A percentile compares a stretch with the other conserved stretches of the same genome.
These are phyloP conservation scores for Siphlonurus alternatus DNA, from an alignment of 2,888 invertebrate genomes.

Conservation along the genomic window DNA sequence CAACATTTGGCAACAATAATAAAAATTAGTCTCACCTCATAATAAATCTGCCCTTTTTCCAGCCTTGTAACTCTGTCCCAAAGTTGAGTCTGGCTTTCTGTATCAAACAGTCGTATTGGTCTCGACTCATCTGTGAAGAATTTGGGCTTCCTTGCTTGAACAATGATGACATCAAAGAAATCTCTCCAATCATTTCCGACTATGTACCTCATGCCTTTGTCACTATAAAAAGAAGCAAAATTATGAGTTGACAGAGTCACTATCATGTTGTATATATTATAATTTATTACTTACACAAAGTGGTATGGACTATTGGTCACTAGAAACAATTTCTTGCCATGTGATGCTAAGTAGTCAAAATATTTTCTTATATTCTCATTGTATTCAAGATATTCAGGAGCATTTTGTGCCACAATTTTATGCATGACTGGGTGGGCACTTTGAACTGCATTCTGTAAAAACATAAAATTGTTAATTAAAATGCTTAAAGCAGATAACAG, in stretches of 20 bases:
- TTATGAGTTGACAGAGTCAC: no score
- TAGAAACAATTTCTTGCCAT: conserved; percentile 77
- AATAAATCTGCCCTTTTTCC: conserved; percentile 79
- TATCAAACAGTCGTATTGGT: conserved; percentile 78
- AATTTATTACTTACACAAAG: conserved; percentile 60
- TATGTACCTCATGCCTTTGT: conserved; percentile 80
- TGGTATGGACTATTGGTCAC: conserved; percentile 94
- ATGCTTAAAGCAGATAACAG: background rate
- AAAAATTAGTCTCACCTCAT: conserved; percentile 76
- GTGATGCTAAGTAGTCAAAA: conserved; percentile 52
- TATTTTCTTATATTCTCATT: conserved; percentile 55
- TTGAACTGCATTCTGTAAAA: conserved; percentile 63
- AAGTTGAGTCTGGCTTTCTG: conserved; percentile 57
- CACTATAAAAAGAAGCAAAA: conserved; percentile 34
- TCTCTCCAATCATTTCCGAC: conserved; percentile 79
- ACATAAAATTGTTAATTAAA: conserved; percentile 2
- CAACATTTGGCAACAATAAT: no score
- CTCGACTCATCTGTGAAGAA: conserved; percentile 89
- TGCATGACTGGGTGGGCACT: conserved; percentile 83
- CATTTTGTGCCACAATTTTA: conserved; percentile 64
- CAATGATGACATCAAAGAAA: conserved; percentile 85
- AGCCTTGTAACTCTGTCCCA: conserved; percentile 83
- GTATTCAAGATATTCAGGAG: conserved; percentile 60
- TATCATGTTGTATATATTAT: no score
- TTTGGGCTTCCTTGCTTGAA: conserved; percentile 86